Percentiles rank a stretch among this genome's conserved stretches.
Evolutionary conservation across 2,888 invertebrate species (phyloP).

Genomic region (Caradrina clavipalpis): DNA sequence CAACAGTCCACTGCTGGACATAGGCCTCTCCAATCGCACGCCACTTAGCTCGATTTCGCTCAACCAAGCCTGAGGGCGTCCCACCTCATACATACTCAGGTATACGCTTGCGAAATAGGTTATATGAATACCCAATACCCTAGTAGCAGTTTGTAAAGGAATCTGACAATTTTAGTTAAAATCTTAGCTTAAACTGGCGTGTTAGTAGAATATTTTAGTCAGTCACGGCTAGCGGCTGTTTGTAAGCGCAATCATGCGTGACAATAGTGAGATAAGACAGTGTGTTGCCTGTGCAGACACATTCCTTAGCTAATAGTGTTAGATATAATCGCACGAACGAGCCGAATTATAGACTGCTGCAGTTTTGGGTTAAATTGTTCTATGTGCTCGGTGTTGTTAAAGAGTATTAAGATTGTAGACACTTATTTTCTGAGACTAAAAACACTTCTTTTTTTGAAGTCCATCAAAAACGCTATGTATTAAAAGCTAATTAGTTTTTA

Average conservation of each 20-base stretch:
- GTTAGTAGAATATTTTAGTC: constrained; percentile 31
- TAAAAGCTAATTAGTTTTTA: no score
- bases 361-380: constrained; percentile 16
- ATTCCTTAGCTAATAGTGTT: constrained; percentile 39
- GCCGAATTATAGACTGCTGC: constrained; percentile 10
- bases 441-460: no score
- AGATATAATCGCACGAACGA: constrained; percentile 42
- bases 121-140: neutral
- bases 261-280: constrained; percentile 12
- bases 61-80: no score
- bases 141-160: constrained; percentile 35
- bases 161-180: constrained; percentile 31
- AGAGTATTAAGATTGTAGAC: neutral
- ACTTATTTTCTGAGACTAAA: neutral
- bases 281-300: constrained; percentile 31
- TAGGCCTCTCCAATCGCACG: no score
- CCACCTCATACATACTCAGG: no score
- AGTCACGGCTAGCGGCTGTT: constrained; percentile 35
- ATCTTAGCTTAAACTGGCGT: neutral
- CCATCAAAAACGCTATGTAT: no score
- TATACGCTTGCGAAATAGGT: no score
- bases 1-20: no score
- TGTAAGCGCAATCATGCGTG: constrained; percentile 43
- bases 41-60: no score
- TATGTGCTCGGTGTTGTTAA: neutral